phyloP scores from a whole-genome alignment of 2,113 vertebrate species.

The Falco punctatus region DNA sequence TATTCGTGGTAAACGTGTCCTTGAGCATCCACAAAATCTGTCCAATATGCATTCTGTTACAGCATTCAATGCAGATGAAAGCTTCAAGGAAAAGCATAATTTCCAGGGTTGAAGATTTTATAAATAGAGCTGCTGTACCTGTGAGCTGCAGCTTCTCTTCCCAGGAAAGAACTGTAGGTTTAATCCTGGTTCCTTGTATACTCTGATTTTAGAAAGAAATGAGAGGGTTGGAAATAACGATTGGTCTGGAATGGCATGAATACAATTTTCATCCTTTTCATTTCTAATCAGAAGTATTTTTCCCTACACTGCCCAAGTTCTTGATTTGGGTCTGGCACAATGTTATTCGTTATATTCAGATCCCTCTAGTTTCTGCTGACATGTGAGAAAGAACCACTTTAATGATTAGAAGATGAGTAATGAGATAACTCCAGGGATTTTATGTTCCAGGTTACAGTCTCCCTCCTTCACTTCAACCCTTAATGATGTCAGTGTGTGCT shows the following conservation, averaged over 20 bases:
- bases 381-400: background rate
- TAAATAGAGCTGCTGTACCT: background rate
- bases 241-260: background rate
- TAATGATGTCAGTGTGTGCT: background rate
- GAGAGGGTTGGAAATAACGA: background rate
- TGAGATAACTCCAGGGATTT: background rate
- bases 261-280: background rate
- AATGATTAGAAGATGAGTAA: background rate
- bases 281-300: background rate
- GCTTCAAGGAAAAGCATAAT: background rate
- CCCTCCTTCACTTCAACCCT: background rate
- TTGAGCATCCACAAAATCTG: background rate
- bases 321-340: background rate
- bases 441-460: background rate
- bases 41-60: background rate
- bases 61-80: background rate
- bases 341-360: background rate
- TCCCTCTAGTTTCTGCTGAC: background rate
- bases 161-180: background rate
- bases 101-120: background rate
- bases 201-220: background rate
- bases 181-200: background rate
- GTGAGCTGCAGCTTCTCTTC: background rate
- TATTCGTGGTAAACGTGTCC: background rate
- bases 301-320: background rate